Evolutionary conservation across 2,797 vertebrate genomes (phyloP).

Genomic region (Coregonus ussuriensis): DNA sequence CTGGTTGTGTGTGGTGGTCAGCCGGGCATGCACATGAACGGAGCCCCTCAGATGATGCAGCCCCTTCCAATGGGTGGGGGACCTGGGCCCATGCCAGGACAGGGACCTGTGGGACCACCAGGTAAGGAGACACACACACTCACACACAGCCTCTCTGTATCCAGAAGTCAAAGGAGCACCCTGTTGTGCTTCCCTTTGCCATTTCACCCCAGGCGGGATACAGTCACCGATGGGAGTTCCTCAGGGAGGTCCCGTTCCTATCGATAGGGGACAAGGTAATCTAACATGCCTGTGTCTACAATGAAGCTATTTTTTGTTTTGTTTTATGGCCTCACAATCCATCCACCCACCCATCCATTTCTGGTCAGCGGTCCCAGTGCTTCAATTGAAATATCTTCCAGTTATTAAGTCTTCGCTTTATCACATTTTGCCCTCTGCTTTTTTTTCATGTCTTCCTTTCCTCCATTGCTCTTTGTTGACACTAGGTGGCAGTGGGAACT

Average conservation of each 20-base stretch:
- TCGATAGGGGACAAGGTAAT: conserved; percentile 85
- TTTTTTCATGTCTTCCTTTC: neutral
- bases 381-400: neutral
- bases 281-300: neutral
- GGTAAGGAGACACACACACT: conserved; percentile 72
- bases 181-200: conserved; percentile 21
- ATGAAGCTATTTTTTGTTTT: no score
- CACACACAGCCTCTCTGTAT: neutral
- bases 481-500: conserved; percentile 38
- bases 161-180: neutral
- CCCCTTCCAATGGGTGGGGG: conserved; percentile 84
- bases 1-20: conserved; percentile 51
- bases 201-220: conserved; percentile 65
- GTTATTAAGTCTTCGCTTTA: neutral
- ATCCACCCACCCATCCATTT: neutral
- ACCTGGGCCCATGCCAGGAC: conserved; percentile 82
- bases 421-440: neutral
- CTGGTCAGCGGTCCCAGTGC: neutral
- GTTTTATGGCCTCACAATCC: neutral
- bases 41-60: conserved; percentile 93
- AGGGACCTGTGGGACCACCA: conserved; percentile 85
- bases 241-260: conserved; percentile 75
- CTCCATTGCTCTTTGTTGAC: conserved; percentile 35
- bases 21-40: conserved; percentile 94
- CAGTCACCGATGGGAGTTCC: conserved; percentile 81